phyloP scores from a whole-genome alignment of 1,140 invertebrate genomes.

The Pseudachorutes palmiensis region DNA sequence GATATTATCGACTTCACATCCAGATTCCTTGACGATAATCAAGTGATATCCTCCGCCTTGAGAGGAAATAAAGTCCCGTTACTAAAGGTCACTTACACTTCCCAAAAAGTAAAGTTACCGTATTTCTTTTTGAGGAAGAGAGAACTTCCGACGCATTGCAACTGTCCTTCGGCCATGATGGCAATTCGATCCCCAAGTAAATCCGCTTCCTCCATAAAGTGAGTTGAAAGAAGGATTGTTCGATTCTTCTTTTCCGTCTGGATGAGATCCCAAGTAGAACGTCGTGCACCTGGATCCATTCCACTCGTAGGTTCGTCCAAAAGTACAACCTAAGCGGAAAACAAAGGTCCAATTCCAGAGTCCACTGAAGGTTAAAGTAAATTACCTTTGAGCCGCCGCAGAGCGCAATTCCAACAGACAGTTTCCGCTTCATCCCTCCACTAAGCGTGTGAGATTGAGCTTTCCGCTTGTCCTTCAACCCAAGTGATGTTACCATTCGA shows the following conservation, averaged over 20 bases:
- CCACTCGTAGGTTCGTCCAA: constrained; percentile 56
- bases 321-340: constrained; percentile 58
- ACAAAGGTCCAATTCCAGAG: too few relatives aligned
- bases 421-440: constrained; percentile 76
- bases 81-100: not conserved
- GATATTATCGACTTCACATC: constrained; percentile 45
- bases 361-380: not conserved
- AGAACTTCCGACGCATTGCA: constrained; percentile 51
- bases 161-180: constrained; percentile 51
- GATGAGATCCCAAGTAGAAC: constrained; percentile 76
- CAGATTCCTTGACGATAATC: constrained; percentile 43
- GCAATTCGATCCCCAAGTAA: constrained; percentile 50
- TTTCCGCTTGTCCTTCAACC: constrained; percentile 53
- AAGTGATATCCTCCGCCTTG: constrained; percentile 50
- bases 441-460: constrained; percentile 65
- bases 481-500: constrained; percentile 44
- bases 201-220: constrained; percentile 41
- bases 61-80: not conserved
- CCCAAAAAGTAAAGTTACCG: constrained; percentile 41
- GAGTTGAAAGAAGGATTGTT: constrained; percentile 56
- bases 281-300: constrained; percentile 84
- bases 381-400: constrained; percentile 51
- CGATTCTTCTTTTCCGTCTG: constrained; percentile 44
- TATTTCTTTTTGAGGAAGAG: constrained; percentile 53
- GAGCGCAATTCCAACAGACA: constrained; percentile 77